These are phyloP conservation scores for Brienomyrus brachyistius DNA, from an alignment of 2,113 vertebrate species.

Conservation along the genomic window DNA sequence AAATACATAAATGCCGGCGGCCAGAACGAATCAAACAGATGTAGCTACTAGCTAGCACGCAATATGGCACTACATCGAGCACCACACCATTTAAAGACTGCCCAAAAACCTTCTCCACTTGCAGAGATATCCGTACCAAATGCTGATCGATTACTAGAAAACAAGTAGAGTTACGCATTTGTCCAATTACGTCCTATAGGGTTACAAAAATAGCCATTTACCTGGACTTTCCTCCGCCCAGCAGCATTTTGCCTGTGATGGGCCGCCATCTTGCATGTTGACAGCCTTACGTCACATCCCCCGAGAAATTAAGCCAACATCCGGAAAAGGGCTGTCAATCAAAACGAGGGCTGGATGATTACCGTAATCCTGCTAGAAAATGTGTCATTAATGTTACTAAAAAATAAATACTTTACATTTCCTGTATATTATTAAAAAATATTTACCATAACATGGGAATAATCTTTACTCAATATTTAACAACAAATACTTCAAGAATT, in stretches of 20 bases:
- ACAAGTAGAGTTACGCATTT: not conserved
- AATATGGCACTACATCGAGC: not conserved
- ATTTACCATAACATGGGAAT: not conserved
- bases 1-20: not conserved
- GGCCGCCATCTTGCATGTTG: conserved; percentile 99
- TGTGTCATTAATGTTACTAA: not conserved
- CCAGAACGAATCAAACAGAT: not conserved
- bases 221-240: conserved; percentile 97
- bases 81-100: not conserved
- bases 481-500: not conserved
- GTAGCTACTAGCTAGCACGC: conserved; percentile 5
- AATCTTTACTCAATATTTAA: not conserved
- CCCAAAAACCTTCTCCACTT: not conserved
- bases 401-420: not conserved
- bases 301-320: conserved; percentile 30
- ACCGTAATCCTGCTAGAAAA: not conserved
- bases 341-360: not conserved
- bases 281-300: conserved; percentile 82
- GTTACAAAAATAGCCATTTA: conserved; percentile 40
- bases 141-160: not conserved
- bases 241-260: conserved; percentile 98
- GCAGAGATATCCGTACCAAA: not conserved
- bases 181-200: not conserved
- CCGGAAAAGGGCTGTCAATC: conserved; percentile 14
- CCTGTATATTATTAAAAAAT: not conserved